These are phyloP conservation scores for Amiota minor DNA, from an alignment of 2,888 invertebrate species.

Conservation along the genomic window DNA sequence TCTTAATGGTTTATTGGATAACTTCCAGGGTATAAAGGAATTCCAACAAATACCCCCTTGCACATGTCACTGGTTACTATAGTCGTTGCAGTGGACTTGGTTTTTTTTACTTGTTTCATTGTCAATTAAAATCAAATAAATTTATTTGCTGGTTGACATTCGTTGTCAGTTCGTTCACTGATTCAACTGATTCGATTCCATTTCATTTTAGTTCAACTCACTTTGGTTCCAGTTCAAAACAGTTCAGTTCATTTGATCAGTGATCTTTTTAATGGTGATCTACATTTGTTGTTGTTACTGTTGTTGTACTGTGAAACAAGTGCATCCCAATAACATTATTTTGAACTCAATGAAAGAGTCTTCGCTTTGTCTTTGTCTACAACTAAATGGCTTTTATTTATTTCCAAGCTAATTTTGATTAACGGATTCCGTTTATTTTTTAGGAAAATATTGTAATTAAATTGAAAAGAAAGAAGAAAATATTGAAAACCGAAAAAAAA, in stretches of 20 bases:
- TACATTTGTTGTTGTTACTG: background rate
- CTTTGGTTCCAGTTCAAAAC: background rate
- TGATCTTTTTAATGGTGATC: background rate
- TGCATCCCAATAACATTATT: no score
- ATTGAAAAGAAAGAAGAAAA: background rate
- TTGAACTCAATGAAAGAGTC: no score
- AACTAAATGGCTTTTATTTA: background rate
- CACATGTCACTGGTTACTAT: background rate
- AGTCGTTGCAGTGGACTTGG: background rate
- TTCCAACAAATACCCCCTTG: background rate
- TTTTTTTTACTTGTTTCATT: conserved; percentile 54
- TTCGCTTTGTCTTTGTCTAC: background rate
- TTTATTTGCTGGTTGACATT: conserved; percentile 66
- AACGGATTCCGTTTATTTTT: no score
- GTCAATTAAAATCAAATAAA: conserved; percentile 70
- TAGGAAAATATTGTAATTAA: background rate
- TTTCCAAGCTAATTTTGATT: no score
- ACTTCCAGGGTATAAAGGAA: no score
- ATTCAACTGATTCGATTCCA: conserved; percentile 43
- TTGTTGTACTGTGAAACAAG: no score
- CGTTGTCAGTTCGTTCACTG: conserved; percentile 44
- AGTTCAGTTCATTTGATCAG: no score
- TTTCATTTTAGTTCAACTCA: conserved; percentile 32
- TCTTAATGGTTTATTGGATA: no score
- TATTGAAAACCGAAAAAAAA: conserved; percentile 2